Base-by-base conservation (phyloP, 2,113 vertebrate genomes). In the Empidonax traillii region DNA sequence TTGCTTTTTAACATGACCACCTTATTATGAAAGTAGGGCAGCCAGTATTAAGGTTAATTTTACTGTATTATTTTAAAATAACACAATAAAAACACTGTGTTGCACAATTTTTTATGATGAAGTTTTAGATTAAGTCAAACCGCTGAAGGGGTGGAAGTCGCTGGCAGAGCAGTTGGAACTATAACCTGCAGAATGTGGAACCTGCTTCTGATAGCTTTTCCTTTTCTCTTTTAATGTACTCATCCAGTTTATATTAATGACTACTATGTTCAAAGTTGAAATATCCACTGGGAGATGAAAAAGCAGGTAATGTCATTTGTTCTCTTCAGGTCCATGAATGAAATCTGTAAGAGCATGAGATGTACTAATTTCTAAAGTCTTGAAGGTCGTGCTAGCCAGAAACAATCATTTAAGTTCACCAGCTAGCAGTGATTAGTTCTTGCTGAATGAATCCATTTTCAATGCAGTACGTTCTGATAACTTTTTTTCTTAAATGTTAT, bases 41-140 rank as follows among this genome's bases (percentile, higher is more conserved):
- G 76, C 30, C 21, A 11, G 30, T 75, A 74, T 52, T 86, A 88
- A 77, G 30, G 55, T 78, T 93, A 87, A 67, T 84, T 86, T 90
- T 89, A 78, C 47, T 71, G 6, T 41, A 76, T 12, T 53, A 43
- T 79, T 91, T 77, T 92, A 92, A 89, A 90, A 95, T 78, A 93
- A 84, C 61, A 92, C 25, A 87, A 65, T 89, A 90, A 95, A 92
- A 94, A 35, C 78, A 63, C 47, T 1, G 1, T 31, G 39, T 41
- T 55, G 39, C 33, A 47, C 4, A 4, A n/a, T 75, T 94, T 75
- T 77, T 71, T 22, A 72, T 47, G 68, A 59, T 44, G 28, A 58
- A 89, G 59, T 74, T 93, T 90, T 83, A 66, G 59, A 83, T 85
- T 69, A 90, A 83, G 58, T 77, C 44, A 71, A 86, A 86, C 68